A percentile compares a stretch with the other conserved stretches of the same genome.
Evolutionary conservation across 1,140 invertebrate species (phyloP).

Genomic region (Telenomus remus): DNA sequence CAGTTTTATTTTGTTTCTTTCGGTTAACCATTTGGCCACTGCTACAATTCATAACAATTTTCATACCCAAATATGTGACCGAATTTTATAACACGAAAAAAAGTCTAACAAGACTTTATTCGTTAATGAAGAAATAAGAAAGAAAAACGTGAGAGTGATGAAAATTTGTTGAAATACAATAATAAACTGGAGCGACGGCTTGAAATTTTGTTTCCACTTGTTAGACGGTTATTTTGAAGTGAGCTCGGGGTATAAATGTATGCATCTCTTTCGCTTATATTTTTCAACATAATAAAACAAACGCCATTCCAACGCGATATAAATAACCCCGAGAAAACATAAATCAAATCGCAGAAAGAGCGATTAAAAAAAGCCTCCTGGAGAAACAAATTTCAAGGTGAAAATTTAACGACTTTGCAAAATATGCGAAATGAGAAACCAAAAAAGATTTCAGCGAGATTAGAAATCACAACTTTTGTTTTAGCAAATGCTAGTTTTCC

Average conservation of each 20-base stretch:
- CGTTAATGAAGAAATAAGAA: no score
- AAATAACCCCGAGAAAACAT: conserved; percentile 18
- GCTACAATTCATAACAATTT: no score
- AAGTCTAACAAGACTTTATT: no score
- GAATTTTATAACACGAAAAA: no score
- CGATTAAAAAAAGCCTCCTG: conserved; percentile 22
- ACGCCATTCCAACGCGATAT: conserved; percentile 16
- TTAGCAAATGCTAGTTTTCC: background rate
- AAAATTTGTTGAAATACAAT: background rate
- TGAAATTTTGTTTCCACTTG: background rate
- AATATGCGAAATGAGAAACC: no score
- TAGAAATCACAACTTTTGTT: background rate
- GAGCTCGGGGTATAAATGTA: background rate
- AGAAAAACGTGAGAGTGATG: no score
- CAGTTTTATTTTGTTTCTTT: conserved; percentile 35
- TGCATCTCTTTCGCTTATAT: conserved; percentile 7
- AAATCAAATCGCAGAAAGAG: conserved; percentile 22
- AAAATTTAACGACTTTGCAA: conserved; percentile 6
- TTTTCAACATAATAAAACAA: conserved; percentile 23
- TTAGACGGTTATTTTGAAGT: background rate
- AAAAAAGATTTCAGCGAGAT: background rate
- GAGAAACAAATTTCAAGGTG: conserved; percentile 26
- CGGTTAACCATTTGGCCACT: conserved; percentile 9
- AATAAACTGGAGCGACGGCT: background rate
- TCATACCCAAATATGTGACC: no score